phyloP scores from a whole-genome alignment of 2,797 vertebrate genomes.

The Micromesistius poutassou region DNA sequence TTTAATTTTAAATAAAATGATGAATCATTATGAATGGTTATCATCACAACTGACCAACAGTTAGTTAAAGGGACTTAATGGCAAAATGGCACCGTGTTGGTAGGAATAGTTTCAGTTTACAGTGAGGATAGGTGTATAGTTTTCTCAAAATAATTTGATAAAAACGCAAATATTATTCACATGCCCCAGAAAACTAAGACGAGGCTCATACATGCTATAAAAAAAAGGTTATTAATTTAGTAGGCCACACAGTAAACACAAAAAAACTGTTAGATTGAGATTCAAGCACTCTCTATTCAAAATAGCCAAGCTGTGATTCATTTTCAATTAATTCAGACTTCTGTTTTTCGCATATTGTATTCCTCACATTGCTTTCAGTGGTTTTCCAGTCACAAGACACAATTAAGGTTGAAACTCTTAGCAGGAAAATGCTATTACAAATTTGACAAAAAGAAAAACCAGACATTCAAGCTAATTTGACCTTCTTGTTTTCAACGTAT shows the following conservation, averaged over 20 bases:
- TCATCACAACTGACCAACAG: neutral
- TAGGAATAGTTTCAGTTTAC: neutral
- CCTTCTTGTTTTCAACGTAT: neutral
- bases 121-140: neutral
- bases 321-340: constrained; percentile 6
- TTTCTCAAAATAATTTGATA: neutral
- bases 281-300: neutral
- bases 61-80: constrained; percentile 1
- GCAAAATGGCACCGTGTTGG: constrained; percentile 2
- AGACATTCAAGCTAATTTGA: neutral
- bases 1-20: constrained; percentile 18
- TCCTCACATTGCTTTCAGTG: neutral
- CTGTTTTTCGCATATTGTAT: constrained; percentile 7
- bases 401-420: neutral
- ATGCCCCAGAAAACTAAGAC: neutral
- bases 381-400: neutral
- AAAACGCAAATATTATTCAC: neutral
- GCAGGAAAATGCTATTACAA: neutral
- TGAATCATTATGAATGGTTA: constrained; percentile 9
- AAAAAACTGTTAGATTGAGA: neutral
- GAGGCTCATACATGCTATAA: neutral
- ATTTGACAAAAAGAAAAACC: neutral
- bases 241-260: too few relatives aligned
- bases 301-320: neutral
- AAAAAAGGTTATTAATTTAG: neutral